phyloP scores from a whole-genome alignment of 2,888 invertebrate species.

The Mimas tiliae region DNA sequence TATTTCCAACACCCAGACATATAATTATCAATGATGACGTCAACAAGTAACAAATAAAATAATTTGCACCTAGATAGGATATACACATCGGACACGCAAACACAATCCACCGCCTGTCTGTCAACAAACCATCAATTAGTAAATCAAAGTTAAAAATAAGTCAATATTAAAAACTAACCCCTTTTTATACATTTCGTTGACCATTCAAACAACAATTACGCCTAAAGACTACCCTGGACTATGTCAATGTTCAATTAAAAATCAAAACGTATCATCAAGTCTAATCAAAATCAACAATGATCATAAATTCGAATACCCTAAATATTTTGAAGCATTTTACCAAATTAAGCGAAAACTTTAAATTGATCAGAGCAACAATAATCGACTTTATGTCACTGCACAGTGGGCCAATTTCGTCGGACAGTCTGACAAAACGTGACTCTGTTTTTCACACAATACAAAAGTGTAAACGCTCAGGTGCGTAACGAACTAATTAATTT shows the following conservation, averaged over 20 bases:
- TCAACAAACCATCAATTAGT: conserved; percentile 40
- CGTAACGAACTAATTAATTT: conserved; percentile 83
- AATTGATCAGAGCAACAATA: background rate
- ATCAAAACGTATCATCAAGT: conserved; percentile 55
- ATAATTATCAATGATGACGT: background rate
- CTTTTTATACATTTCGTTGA: conserved; percentile 45
- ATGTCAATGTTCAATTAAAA: conserved; percentile 67
- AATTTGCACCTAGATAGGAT: conserved; percentile 36
- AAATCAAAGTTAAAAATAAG: conserved; percentile 36
- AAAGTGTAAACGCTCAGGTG: conserved; percentile 79
- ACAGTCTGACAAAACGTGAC: conserved; percentile 24
- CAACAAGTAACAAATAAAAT: conserved; percentile 31
- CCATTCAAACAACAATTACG: conserved; percentile 57
- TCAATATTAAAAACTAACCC: conserved; percentile 39
- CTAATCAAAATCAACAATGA: conserved; percentile 27
- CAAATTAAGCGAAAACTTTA: conserved; percentile 14
- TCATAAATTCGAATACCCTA: background rate
- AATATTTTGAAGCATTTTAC: conserved; percentile 2
- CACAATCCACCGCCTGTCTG: conserved; percentile 32
- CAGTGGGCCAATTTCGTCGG: background rate
- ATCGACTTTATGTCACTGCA: conserved; percentile 33
- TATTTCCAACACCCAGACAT: background rate
- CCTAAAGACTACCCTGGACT: conserved; percentile 48
- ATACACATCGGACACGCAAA: conserved; percentile 22
- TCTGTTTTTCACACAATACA: conserved; percentile 52